Evolutionary conservation across 2,888 invertebrate species (phyloP).

Genomic region (Thysanoteuthis rhombus): DNA sequence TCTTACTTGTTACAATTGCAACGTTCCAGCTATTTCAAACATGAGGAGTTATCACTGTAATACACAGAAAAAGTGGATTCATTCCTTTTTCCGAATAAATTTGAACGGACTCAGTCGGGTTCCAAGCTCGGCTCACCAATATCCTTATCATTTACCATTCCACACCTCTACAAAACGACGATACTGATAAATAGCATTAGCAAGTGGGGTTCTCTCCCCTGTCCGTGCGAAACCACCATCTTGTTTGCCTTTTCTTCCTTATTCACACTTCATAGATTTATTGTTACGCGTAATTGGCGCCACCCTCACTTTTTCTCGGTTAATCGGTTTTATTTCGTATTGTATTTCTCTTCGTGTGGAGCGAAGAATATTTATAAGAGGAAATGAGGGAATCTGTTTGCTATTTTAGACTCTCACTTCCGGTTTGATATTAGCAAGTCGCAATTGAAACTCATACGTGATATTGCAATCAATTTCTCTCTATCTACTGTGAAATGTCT

Average conservation of each 20-base stretch:
- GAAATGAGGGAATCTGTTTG: neutral
- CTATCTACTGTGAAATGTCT: neutral
- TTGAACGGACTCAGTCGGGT: no score
- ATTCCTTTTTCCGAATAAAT: no score
- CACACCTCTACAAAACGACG: no score
- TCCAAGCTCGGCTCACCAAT: no score
- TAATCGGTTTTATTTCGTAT: neutral
- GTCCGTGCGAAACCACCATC: neutral
- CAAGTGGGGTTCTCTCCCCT: no score
- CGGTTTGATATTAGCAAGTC: neutral
- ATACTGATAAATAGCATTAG: no score
- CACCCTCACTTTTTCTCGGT: neutral
- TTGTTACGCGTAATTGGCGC: neutral
- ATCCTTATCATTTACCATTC: no score
- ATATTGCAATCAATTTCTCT: neutral
- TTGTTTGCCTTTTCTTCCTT: neutral
- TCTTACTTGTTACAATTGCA: no score
- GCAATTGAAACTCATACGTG: neutral
- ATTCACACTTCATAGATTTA: neutral
- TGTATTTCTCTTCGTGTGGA: neutral
- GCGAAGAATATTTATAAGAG: neutral
- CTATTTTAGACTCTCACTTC: neutral
- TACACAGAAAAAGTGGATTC: no score
- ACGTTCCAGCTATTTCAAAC: no score
- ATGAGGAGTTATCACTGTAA: no score